Base-by-base conservation (phyloP, 2,113 vertebrate genomes). In the Tragelaphus buxtoni region DNA sequence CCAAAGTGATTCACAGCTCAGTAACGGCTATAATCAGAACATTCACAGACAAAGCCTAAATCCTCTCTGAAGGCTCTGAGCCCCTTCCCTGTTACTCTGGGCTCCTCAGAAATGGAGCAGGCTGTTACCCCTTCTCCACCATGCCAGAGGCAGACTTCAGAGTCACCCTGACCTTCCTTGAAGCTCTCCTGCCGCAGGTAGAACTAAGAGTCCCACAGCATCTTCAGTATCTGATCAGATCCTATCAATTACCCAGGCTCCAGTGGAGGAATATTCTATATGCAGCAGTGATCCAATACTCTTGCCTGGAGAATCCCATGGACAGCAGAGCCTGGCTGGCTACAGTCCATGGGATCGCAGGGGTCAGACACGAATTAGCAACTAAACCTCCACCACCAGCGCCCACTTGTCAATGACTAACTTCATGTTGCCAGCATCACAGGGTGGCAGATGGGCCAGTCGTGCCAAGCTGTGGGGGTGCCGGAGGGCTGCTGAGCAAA, bases 1-100 rank as follows among this genome's bases (percentile, higher is more conserved):
- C 61, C 63, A 65, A 63, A 94, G 83, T 88, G 53, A 95, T 87
- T 94, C 63, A 60, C n/a, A 82, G 89, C 63, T 95, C 90, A 95
- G 81, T 28, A 79, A 74, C 18, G 39, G 51, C 77, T 63, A 24
- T 65, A 61, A 72, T 82, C 92, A 89, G 86, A 86, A 94, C 63
- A 72, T 89, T 74, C 88, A 56, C 2, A 77, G 95, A 89, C 61
- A 39, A 95, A 94, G 76, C 72, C 77, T 49, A 79, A 58, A 60
- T 88, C 83, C 81, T 49, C 91, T 63, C 82, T 55, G 32, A 58
- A 87, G 45, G 82, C 77, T 91, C 86, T 18, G 45, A 16, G 81
- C 20, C 30, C 72, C 17, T 72, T 69, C 35, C 69, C 32, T 12
- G 13, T 63, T 26, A 91, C 20, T 72, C 63, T 65, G 39, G 76